These are phyloP conservation scores for Chymomyza caudatula DNA, from an alignment of 2,888 invertebrate genomes.

Conservation along the genomic window DNA sequence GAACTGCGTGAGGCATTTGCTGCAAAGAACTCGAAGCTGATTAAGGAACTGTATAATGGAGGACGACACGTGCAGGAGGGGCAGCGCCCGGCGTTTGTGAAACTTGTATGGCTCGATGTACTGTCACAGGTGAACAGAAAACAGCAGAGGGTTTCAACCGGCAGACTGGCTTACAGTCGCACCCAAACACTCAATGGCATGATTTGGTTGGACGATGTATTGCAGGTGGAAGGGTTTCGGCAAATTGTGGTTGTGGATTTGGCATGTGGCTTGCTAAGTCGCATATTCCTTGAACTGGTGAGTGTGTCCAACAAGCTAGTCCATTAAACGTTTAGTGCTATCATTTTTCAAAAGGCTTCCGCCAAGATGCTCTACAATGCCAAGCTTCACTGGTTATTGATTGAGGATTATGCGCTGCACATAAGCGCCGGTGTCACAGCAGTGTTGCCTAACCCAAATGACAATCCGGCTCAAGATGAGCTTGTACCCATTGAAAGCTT, in stretches of 20 bases:
- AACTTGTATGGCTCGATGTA: constrained; percentile 56
- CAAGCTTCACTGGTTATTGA: constrained; percentile 78
- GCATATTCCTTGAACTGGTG: constrained; percentile 74
- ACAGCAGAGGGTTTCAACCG: not conserved
- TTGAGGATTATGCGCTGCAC: constrained; percentile 75
- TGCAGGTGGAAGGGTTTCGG: constrained; percentile 65
- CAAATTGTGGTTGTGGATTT: constrained; percentile 76
- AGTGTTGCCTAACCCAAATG: constrained; percentile 3
- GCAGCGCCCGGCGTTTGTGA: constrained; percentile 47
- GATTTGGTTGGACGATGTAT: constrained; percentile 65
- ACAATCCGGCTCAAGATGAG: constrained; percentile 42
- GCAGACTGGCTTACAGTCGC: constrained; percentile 6
- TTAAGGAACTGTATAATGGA: constrained; percentile 47
- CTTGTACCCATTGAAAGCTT: constrained; percentile 75
- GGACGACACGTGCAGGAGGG: not conserved
- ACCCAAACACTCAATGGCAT: constrained; percentile 31
- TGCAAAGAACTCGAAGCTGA: constrained; percentile 54
- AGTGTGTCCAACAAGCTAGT: constrained; percentile 35
- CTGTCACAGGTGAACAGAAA: constrained; percentile 29
- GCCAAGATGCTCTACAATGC: constrained; percentile 76
- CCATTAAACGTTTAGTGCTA: constrained; percentile 41
- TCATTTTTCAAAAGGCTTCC: constrained; percentile 73
- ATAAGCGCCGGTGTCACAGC: constrained; percentile 9
- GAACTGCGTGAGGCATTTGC: not conserved
- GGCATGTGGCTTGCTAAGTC: constrained; percentile 73